phyloP scores from a whole-genome alignment of 2,797 vertebrate genomes.

The Chelon labrosus region DNA sequence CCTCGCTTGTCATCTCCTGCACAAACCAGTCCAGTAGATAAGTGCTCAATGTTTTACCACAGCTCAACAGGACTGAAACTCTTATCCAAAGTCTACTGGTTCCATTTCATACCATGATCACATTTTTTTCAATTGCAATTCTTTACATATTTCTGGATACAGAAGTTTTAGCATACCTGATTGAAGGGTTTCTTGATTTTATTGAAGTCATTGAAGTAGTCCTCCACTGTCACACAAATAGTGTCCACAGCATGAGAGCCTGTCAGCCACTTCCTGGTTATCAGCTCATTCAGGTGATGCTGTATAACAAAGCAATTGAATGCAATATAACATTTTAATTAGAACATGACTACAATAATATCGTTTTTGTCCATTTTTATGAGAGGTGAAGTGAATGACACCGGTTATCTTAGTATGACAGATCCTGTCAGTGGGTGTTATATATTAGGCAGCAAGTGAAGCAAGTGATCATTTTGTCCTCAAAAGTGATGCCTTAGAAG shows the following conservation, averaged over 20 bases:
- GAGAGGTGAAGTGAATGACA: too few relatives aligned
- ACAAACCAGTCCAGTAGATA: slow-evolving; percentile 8
- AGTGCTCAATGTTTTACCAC: neutral
- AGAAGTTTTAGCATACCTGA: slow-evolving; percentile 82
- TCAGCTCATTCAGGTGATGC: slow-evolving; percentile 93
- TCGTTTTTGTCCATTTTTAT: neutral
- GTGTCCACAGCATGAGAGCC: slow-evolving; percentile 96
- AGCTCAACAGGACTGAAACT: neutral
- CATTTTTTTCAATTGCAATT: neutral
- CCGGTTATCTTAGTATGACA: too few relatives aligned
- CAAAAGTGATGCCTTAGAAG: too few relatives aligned
- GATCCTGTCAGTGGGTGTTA: too few relatives aligned
- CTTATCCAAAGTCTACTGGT: too few relatives aligned
- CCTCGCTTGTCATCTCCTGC: slow-evolving; percentile 94
- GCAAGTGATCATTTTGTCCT: too few relatives aligned
- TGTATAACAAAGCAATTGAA: slow-evolving; percentile 60
- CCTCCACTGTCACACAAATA: slow-evolving; percentile 97
- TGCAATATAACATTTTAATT: neutral
- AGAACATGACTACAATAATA: neutral
- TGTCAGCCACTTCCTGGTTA: slow-evolving; percentile 95
- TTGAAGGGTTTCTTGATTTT: slow-evolving; percentile 96
- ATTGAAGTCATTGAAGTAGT: slow-evolving; percentile 98
- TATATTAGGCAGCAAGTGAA: too few relatives aligned
- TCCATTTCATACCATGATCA: too few relatives aligned
- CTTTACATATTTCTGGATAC: neutral